Conservation (phyloP, 2,113 vertebrate species). For the Syngnathus floridae region DNA sequence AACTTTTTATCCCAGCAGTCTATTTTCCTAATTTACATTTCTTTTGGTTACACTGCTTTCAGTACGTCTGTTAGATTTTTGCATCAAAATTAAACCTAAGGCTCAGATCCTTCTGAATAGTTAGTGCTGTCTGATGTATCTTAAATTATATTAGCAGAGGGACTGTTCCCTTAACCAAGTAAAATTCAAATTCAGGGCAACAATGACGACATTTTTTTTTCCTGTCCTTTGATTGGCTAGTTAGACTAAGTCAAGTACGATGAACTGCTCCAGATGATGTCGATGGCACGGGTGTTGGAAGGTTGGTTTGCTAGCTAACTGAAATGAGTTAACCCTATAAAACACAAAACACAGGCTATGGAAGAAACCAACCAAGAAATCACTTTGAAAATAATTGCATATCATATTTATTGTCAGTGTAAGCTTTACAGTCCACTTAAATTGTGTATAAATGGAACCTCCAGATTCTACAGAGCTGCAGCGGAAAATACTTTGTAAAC, state of each 20-base stretch:
- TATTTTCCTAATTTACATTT: no score
- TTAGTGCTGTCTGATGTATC: not conserved
- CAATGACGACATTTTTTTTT: no score
- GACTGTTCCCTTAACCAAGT: not conserved
- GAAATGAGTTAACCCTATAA: not conserved
- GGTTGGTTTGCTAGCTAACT: no score
- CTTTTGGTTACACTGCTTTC: no score
- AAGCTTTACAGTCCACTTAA: not conserved
- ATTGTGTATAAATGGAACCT: not conserved
- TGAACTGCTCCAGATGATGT: no score
- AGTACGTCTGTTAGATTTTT: no score
- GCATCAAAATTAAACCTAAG: no score
- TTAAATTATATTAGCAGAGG: not conserved
- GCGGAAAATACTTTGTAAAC: not conserved
- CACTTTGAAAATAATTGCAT: not conserved
- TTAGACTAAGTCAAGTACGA: no score
- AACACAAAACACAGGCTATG: not conserved
- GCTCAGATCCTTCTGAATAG: not conserved
- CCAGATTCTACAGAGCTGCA: not conserved
- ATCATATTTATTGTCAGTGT: not conserved
- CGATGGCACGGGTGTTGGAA: no score
- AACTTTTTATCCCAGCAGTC: no score
- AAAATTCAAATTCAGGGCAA: not conserved
- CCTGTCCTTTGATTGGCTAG: no score
- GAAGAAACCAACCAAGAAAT: not conserved